These are phyloP conservation scores for Bucorvus abyssinicus DNA, from an alignment of 2,797 vertebrate genomes.

Conservation along the genomic window DNA sequence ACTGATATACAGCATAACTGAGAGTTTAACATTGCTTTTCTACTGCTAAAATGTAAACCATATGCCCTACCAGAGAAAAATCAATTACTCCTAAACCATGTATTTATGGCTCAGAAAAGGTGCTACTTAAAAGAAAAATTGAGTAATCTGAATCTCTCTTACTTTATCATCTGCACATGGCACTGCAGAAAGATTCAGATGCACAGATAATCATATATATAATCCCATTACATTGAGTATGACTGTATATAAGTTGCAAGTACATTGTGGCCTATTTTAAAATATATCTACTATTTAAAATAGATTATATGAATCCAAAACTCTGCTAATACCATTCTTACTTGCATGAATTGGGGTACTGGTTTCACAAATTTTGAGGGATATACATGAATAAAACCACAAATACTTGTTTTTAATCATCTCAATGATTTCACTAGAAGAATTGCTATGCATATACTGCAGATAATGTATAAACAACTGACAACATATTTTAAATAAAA, in stretches of 20 bases:
- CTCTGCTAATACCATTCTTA: not conserved
- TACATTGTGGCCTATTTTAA: not conserved
- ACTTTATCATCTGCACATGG: not conserved
- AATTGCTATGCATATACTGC: not conserved
- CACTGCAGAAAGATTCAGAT: not conserved
- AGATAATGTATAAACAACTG: not conserved
- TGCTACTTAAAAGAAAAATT: not conserved
- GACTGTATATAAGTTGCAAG: not conserved
- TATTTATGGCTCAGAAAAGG: not conserved
- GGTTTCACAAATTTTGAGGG: not conserved
- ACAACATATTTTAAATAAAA: not conserved
- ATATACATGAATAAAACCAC: rapidly evolving
- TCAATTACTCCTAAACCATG: not conserved
- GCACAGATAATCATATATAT: not conserved
- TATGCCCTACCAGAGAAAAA: slow-evolving; percentile 14
- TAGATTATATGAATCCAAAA: not conserved
- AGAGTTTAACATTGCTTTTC: not conserved
- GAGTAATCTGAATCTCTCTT: not conserved
- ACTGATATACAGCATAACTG: not conserved
- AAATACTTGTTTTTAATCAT: not conserved
- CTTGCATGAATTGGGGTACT: rapidly evolving
- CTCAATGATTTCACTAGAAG: not conserved
- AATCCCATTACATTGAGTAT: not conserved
- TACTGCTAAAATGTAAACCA: not conserved
- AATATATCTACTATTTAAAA: not conserved